Evolutionary conservation across 2,888 invertebrate genomes (phyloP), one percentile per base, ranked within the genome.

Genomic region (Andrena fulva): DNA sequence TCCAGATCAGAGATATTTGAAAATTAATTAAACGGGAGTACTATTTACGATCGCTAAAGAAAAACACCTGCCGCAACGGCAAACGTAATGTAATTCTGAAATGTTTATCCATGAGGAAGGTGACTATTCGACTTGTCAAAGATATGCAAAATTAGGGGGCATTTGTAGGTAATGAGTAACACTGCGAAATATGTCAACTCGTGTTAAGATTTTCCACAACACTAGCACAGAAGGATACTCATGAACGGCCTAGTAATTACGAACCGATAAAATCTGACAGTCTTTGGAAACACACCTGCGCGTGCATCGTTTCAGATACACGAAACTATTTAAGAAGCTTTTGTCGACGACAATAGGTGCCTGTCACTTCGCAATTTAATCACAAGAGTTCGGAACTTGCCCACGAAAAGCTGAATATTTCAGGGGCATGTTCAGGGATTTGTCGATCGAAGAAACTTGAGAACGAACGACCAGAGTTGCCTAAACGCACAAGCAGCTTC

Each of bases 81-180:
- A 20, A 56, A 27, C 10, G 24, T 10, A 4, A 56, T 20, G 10
- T 20, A 52, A 12, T 42, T 27, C 31, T 16, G 2, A 68, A 68
- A 50, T 35, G 70, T 42, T 66, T 52, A 24, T 10, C n/a, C 0
- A 12, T 4, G 29, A 12, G 52, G 20, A 27, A 54, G 24, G 16
- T 62, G 42, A n/a, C 73, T 52, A 20, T 33, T 20, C 4, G 29
- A 48, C 35, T 35, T 24, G 69, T 77, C 59, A 20, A 42, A 67
- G 31, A 62, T 76, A 76, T 24, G 73, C 56, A 16, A 71, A 56
- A 63, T 48, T 7, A 42, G 31, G 54, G 4, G 27, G 67, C 27
- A 62, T 8, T 24, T 63, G n/a, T 62, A 27, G 27, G 27, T 60
- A 31, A 31, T 56, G 24, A 3, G 10, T 56, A 12, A 0, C 27